Conservation (phyloP, 37 sponge, comb jelly and placozoan species). For the Ianthella basta region DNA sequence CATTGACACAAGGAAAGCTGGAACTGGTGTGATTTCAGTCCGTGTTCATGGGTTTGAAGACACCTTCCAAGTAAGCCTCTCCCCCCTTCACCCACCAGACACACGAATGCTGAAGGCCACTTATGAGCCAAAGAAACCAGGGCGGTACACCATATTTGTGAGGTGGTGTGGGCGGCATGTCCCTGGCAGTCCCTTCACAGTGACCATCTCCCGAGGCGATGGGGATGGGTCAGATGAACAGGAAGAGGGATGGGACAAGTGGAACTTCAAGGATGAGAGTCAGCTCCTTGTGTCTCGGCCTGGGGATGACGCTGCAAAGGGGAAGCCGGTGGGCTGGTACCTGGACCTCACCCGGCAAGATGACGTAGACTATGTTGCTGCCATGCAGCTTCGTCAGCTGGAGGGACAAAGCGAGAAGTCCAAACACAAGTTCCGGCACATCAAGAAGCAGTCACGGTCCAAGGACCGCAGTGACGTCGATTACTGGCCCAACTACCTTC, state of each 20-base stretch:
- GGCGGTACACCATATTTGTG: constrained; percentile 74
- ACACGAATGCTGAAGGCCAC: constrained; percentile 62
- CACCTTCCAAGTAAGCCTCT: constrained; percentile 65
- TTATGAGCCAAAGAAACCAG: constrained; percentile 67
- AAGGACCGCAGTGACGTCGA: not conserved
- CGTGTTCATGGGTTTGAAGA: constrained; percentile 78
- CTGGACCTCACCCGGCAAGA: constrained; percentile 10
- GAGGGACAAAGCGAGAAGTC: constrained; percentile 27
- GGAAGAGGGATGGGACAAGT: constrained; percentile 7
- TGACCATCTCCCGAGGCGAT: constrained; percentile 33
- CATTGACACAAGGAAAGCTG: constrained; percentile 76
- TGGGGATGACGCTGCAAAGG: constrained; percentile 6
- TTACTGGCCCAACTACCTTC: not conserved
- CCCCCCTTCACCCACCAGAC: constrained; percentile 42
- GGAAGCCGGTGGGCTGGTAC: constrained; percentile 11
- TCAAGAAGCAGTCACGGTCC: not conserved
- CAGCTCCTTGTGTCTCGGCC: not conserved
- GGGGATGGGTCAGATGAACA: constrained; percentile 3
- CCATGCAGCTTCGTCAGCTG: not conserved
- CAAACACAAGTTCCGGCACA: not conserved
- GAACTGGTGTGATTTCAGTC: constrained; percentile 72
- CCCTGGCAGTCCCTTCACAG: constrained; percentile 85
- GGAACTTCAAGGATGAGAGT: constrained; percentile 26
- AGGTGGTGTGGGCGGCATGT: constrained; percentile 71
- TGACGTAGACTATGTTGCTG: not conserved